phyloP scores from a whole-genome alignment of 2,113 vertebrate genomes.

The Pterocles gutturalis region DNA sequence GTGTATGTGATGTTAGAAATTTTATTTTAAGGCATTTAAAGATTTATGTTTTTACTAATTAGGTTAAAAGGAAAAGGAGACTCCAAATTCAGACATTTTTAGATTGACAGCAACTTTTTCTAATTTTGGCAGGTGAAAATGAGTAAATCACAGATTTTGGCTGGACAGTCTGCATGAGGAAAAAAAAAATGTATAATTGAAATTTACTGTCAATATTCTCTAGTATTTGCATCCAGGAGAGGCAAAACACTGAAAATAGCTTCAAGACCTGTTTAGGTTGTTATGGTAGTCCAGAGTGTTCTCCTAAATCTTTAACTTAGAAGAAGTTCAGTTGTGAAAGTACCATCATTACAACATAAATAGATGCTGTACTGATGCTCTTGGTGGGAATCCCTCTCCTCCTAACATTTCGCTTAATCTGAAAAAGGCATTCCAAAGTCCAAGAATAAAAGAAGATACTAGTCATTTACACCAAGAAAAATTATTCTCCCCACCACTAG shows the following conservation, averaged over 20 bases:
- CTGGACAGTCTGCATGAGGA: background rate
- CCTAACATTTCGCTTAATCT: background rate
- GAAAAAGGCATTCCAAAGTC: background rate
- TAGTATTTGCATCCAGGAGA: background rate
- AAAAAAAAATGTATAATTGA: background rate
- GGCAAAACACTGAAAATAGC: background rate
- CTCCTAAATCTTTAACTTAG: background rate
- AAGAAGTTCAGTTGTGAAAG: background rate
- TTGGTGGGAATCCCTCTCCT: background rate
- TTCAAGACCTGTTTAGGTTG: background rate
- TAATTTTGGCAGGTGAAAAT: background rate
- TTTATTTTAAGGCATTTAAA: background rate
- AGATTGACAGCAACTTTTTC: background rate
- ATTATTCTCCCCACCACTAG: background rate
- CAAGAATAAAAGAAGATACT: background rate
- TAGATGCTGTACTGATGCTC: background rate
- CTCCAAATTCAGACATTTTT: background rate
- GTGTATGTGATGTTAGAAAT: rapidly evolving
- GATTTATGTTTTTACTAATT: background rate
- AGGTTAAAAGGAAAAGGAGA: background rate
- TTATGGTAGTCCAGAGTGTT: background rate
- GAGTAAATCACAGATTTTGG: background rate
- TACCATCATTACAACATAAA: background rate
- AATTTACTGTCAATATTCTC: background rate
- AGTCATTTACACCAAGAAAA: background rate